Evolutionary conservation across 30 jellyfish, hydroid and myxozoan species (phyloP), one percentile per base, ranked within the genome.

Genomic region (Catostylus mosaicus): DNA sequence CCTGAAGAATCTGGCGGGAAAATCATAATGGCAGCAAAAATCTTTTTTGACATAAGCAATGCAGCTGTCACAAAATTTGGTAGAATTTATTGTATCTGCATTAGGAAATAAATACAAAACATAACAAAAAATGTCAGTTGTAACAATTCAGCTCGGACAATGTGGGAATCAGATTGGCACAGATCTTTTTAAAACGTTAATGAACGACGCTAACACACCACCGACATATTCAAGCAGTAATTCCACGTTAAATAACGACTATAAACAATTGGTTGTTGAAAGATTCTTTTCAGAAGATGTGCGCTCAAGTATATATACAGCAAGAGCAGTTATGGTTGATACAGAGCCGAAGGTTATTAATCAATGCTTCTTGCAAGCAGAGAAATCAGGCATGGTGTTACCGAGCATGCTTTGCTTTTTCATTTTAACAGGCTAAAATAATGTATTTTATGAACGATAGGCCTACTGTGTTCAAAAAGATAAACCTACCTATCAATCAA

Each of bases 161-260:
- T 93, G 98, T 70, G 98, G 98, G 18, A 93, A 93, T 68, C 98
- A 93, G 61, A 72, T 87, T 52, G 98, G 98, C 2, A 56, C 89
- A n/a, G 96, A 73, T n/a, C 67, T 93, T 32, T 93, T 93, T 50
- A 46, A 88, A 3, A 54, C 68, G 59, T 67, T 93, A 14, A 54
- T 57, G 34, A 46, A 75, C 29, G 98, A 93, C 78, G 97, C 96
- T 14, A 26, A 38, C 16, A 83, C 73, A 73, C 66, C 86, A 14
- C 93, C 96, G 1, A 48, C 35, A 61, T 84, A 77, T 74, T 23
- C 96, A 45, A 52, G 78, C 56, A 12, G 29, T 0, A 23, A 20
- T 23, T 23, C 93, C 4, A 26, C 30, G 1, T 51, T 65, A 30
- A 81, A 93, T 63, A 32, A 67, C 1, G 82, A 34, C 10, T 93